These are phyloP conservation scores for Gymnosoma rotundatum DNA, from an alignment of 2,888 invertebrate species.

Conservation along the genomic window DNA sequence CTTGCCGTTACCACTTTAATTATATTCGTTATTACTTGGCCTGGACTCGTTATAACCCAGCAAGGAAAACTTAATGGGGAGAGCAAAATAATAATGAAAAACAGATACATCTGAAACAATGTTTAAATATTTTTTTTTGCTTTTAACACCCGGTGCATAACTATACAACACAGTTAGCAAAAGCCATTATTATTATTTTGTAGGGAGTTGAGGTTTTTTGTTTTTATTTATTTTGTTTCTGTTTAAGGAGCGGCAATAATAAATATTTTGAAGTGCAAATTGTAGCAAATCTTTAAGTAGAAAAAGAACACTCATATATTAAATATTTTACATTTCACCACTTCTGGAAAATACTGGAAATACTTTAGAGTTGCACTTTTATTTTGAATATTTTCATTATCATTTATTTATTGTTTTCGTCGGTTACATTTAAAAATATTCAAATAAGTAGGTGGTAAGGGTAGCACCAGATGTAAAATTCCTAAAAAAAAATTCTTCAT, in stretches of 20 bases:
- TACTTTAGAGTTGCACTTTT: constrained; percentile 54
- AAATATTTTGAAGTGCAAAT: constrained; percentile 20
- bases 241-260: background rate
- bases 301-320: constrained; percentile 29
- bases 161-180: no score
- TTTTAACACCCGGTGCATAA: no score
- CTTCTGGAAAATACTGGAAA: constrained; percentile 59
- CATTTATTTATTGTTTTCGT: constrained; percentile 13
- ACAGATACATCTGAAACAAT: constrained; percentile 1
- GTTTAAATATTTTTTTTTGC: no score
- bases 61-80: no score
- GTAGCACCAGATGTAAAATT: constrained; percentile 27
- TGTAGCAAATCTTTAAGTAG: constrained; percentile 26
- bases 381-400: constrained; percentile 38
- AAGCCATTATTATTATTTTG: no score
- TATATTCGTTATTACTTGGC: constrained; percentile 14
- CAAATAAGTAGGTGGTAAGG: background rate
- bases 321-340: constrained; percentile 62
- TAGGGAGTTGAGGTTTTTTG: background rate
- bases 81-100: no score
- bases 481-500: constrained; percentile 25
- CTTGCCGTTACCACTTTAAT: constrained; percentile 54
- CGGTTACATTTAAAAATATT: background rate
- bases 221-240: no score
- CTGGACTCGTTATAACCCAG: constrained; percentile 4